Percentiles rank a stretch among this genome's conserved stretches.
Evolutionary conservation across 2,113 vertebrate species (phyloP).

Genomic region (Nyctereutes procyonoides): DNA sequence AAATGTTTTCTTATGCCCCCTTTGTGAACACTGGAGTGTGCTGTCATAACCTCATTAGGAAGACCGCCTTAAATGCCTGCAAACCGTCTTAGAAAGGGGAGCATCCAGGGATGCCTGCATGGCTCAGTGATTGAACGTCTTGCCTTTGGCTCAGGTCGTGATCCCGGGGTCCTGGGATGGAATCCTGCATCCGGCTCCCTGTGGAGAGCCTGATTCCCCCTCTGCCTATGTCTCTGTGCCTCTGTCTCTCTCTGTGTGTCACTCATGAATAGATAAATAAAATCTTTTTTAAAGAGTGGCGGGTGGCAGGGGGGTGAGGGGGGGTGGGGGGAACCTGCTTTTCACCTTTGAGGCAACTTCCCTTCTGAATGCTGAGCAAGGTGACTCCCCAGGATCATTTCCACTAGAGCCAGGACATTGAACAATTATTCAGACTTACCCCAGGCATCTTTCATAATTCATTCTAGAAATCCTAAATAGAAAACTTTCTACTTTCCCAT

Average conservation of each 20-base stretch:
- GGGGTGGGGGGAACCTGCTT: background rate
- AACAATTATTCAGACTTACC: background rate
- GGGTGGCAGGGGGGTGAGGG: no score
- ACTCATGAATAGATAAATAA: no score
- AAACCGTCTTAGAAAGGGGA: background rate
- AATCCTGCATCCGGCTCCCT: no score
- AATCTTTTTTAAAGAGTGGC: no score
- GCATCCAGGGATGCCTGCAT: no score
- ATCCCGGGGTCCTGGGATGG: no score
- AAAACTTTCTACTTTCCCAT: background rate
- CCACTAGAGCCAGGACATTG: background rate
- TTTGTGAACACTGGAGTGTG: background rate
- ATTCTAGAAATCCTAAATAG: constrained; percentile 1
- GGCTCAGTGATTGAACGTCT: no score
- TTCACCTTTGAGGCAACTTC: background rate
- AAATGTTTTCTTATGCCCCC: background rate
- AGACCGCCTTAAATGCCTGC: background rate
- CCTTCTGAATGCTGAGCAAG: background rate
- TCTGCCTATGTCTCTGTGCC: no score
- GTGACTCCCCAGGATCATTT: background rate
- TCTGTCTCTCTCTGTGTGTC: no score
- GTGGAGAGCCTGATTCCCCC: no score
- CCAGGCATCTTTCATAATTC: background rate
- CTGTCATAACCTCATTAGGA: no score
- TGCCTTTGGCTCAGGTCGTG: no score